Evolutionary conservation across 2,888 invertebrate genomes (phyloP).

Genomic region (Diaprepes abbreviatus): DNA sequence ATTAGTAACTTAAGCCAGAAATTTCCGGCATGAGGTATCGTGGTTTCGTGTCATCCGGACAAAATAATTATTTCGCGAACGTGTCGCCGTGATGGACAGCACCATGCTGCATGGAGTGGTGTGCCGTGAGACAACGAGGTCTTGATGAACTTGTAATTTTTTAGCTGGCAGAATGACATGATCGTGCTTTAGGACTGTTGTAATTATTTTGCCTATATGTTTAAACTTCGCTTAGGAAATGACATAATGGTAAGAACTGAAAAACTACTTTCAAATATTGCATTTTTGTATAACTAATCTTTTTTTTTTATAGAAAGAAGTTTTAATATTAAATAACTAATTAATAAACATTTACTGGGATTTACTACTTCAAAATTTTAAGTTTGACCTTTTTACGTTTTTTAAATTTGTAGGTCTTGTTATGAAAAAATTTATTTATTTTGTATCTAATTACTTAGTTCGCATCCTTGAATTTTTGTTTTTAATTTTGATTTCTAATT

Average conservation of each 20-base stretch:
- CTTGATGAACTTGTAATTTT: background rate
- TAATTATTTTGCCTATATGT: conserved; percentile 22
- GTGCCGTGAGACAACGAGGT: background rate
- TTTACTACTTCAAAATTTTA: too few relatives aligned
- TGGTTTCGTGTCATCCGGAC: conserved; percentile 2
- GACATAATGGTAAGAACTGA: conserved; percentile 44
- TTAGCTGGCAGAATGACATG: conserved; percentile 21
- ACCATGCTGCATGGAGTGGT: background rate
- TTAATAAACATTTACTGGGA: too few relatives aligned
- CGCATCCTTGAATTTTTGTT: too few relatives aligned
- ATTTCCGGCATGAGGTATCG: background rate
- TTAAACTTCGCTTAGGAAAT: conserved; percentile 25
- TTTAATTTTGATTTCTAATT: too few relatives aligned
- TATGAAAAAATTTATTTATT: too few relatives aligned
- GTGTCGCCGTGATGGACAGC: conserved; percentile 12
- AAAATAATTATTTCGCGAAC: background rate
- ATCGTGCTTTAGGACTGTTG: conserved; percentile 13
- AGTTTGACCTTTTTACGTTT: too few relatives aligned
- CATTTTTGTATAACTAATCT: too few relatives aligned
- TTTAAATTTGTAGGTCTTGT: too few relatives aligned
- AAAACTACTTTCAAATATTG: too few relatives aligned
- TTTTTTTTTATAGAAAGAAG: too few relatives aligned
- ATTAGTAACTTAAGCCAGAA: background rate
- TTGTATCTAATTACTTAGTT: too few relatives aligned
- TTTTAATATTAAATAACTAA: too few relatives aligned